Percentiles rank a stretch among this genome's conserved stretches.
Evolutionary conservation across 2,888 invertebrate species (phyloP).

Genomic region (Fragum fragum): DNA sequence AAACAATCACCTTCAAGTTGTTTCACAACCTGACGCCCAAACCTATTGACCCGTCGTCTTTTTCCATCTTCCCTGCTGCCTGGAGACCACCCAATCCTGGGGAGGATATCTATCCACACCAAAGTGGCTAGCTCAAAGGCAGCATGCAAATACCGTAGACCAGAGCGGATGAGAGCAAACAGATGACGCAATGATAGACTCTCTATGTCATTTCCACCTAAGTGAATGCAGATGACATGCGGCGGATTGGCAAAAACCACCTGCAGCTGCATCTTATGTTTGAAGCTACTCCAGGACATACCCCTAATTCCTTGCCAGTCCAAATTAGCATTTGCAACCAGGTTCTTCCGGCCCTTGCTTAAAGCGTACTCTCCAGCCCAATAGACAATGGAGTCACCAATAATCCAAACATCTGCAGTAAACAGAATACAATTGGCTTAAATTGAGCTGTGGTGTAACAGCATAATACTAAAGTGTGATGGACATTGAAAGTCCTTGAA

Average conservation of each 20-base stretch:
- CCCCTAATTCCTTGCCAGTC: neutral
- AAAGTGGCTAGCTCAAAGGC: neutral
- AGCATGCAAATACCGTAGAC: neutral
- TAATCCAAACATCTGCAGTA: no score
- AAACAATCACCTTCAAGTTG: neutral
- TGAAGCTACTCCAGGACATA: neutral
- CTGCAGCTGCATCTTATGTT: neutral
- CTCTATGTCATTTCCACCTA: no score
- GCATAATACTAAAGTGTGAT: no score
- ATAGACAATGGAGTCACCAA: no score
- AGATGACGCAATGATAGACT: no score
- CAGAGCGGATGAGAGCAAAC: no score
- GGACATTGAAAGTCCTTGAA: no score
- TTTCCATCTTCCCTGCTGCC: neutral
- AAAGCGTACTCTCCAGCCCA: no score
- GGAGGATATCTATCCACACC: neutral
- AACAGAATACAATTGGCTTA: no score
- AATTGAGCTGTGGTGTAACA: no score
- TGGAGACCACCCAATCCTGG: neutral
- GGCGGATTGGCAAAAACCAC: neutral
- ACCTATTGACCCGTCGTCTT: neutral
- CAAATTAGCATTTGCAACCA: no score
- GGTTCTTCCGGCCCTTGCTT: no score
- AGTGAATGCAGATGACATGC: neutral
- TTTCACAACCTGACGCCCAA: neutral